Conservation (phyloP, 2,797 vertebrate genomes). For the Enteromius afrohamiltoni region DNA sequence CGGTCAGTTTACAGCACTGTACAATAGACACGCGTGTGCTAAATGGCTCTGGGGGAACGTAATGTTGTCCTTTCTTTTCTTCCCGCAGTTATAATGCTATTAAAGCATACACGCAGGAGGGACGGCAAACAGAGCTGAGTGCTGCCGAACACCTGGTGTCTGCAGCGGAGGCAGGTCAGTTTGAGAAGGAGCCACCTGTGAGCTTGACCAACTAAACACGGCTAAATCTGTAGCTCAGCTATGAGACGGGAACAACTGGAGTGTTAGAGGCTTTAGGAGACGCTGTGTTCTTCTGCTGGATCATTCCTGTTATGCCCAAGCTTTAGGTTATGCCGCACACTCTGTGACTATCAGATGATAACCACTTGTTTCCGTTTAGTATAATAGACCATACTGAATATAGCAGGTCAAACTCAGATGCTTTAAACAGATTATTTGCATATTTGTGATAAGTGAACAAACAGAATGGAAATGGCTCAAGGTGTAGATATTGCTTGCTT, state of each 20-base stretch:
- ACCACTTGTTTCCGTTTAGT: background rate
- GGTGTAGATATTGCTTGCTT: background rate
- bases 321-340: background rate
- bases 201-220: conserved; percentile 1
- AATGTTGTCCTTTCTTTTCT: conserved; percentile 29
- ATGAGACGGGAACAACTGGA: background rate
- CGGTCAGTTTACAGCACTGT: background rate
- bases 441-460: background rate
- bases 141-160: conserved; percentile 82
- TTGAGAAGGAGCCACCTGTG: conserved; percentile 8
- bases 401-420: background rate
- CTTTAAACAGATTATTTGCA: background rate
- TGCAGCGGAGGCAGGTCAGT: conserved; percentile 86
- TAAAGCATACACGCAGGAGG: conserved; percentile 85
- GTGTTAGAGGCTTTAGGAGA: background rate
- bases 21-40: conserved; percentile 9
- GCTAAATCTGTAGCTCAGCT: conserved; percentile 6
- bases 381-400: background rate
- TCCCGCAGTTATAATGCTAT: conserved; percentile 84
- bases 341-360: background rate
- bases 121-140: conserved; percentile 75
- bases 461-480: background rate
- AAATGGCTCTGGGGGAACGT: background rate
- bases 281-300: background rate
- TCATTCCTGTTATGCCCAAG: conserved; percentile 4